Base-by-base conservation (phyloP, 2,113 vertebrate species). In the Bos taurus region DNA sequence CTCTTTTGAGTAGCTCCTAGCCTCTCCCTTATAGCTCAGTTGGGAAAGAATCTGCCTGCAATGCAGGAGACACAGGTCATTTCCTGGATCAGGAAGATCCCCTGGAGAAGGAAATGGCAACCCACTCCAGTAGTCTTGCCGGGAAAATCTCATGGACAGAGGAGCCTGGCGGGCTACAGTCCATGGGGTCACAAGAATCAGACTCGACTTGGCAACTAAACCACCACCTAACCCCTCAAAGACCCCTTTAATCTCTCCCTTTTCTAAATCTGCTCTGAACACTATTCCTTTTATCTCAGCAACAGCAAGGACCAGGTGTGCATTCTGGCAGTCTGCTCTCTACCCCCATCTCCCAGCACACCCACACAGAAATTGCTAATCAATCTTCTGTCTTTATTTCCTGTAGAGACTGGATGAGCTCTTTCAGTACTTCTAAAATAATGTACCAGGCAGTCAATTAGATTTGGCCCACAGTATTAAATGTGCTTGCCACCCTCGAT, bases 381-480 rank as follows among this genome's bases (percentile, higher is more conserved):
- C 77, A 36, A 15, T 90, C 86, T 64, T 43, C 80, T 30, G 5
- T 25, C 78, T 56, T 84, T 84, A 21, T 91, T 84, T 94, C 56
- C 52, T 92, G 36, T 30, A 91, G 67, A 92, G 59, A 84, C 46
- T 9, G 56, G 14, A 28, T 78, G 62, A 88, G 15, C 57, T 92
- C 60, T 85, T 87, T 92, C 12, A 88, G 60, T 88, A 86, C 59
- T 71, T 60, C 83, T 94, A 71, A 85, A 10, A 74, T 19, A 57
- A 8, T 56, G 71, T 62, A 89, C 60, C 50, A 89, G 78, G 71
- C n/a, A 33, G 36, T 56, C 54, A 78, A 48, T 94, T 94, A 84
- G 82, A 97, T 92, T 94, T 94, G 50, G 86, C 25, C 50, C n/a
- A 83, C 9, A 64, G 25, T 92, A 88, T 88, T 96, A 95, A 56